Percentiles rank a stretch among this genome's conserved stretches.
Evolutionary conservation across 2,888 invertebrate genomes (phyloP).

Genomic region (Sturmia bella): DNA sequence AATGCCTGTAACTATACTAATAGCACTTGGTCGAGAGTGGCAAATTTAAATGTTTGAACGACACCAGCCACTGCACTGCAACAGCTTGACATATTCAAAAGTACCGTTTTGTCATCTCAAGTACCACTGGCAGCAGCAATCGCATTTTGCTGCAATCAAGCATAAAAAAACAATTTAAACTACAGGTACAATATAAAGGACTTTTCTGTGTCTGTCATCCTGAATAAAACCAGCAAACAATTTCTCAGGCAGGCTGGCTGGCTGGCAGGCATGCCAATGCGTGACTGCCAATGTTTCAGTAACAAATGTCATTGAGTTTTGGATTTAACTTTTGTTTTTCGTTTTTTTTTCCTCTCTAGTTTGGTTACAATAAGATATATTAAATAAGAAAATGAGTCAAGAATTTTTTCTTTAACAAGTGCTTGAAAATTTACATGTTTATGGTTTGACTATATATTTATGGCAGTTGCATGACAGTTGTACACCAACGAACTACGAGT

Average conservation of each 20-base stretch:
- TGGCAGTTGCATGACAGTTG: slow-evolving; percentile 58
- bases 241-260: slow-evolving; percentile 11
- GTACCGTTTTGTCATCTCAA: slow-evolving; percentile 40
- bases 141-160: slow-evolving; percentile 7
- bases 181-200: slow-evolving; percentile 11
- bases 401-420: slow-evolving; percentile 30
- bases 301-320: slow-evolving; percentile 55
- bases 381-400: slow-evolving; percentile 36
- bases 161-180: not conserved
- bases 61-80: slow-evolving; percentile 45
- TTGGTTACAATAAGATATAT: slow-evolving; percentile 40
- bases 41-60: slow-evolving; percentile 43
- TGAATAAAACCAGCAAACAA: slow-evolving; percentile 15
- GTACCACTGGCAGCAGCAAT: slow-evolving; percentile 36
- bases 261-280: slow-evolving; percentile 52
- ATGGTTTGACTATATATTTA: slow-evolving; percentile 47
- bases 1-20: slow-evolving; percentile 2
- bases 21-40: slow-evolving; percentile 31
- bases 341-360: not conserved
- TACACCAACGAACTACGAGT: slow-evolving; percentile 20
- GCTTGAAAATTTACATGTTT: slow-evolving; percentile 55
- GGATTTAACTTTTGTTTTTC: not conserved
- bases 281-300: slow-evolving; percentile 57
- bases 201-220: slow-evolving; percentile 8
- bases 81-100: slow-evolving; percentile 11